Evolutionary conservation across 2,113 vertebrate species (phyloP).

Genomic region (Labrus mixtus): DNA sequence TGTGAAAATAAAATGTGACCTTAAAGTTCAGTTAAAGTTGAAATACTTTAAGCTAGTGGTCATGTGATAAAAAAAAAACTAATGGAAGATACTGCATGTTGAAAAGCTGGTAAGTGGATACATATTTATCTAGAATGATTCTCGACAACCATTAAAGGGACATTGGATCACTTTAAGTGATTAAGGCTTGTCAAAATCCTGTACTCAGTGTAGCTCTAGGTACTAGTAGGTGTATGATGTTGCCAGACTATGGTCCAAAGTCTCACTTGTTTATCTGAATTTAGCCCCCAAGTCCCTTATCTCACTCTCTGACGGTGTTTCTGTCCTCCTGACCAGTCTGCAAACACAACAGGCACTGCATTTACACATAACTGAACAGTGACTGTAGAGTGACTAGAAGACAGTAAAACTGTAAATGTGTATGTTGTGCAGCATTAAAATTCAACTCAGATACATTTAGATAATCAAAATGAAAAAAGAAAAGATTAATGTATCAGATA

Average conservation of each 20-base stretch:
- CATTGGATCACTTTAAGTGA: no score
- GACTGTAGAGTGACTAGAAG: not conserved
- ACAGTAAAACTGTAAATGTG: not conserved
- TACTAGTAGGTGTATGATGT: not conserved
- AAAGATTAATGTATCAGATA: slow-evolving; percentile 27
- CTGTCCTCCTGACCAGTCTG: slow-evolving; percentile 15
- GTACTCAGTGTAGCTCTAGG: no score
- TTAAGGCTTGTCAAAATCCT: no score
- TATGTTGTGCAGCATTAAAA: not conserved
- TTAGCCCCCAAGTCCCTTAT: slow-evolving; percentile 17
- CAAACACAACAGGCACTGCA: slow-evolving; percentile 22
- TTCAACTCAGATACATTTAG: not conserved
- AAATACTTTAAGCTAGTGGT: no score
- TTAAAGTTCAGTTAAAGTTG: not conserved
- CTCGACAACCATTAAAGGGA: no score
- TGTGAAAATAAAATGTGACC: not conserved
- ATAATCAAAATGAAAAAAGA: slow-evolving; percentile 8
- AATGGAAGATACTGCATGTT: no score
- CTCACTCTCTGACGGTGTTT: slow-evolving; percentile 29
- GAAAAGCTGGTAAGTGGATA: no score
- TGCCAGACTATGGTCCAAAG: not conserved
- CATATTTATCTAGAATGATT: no score
- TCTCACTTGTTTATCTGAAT: not conserved
- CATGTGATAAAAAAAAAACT: no score
- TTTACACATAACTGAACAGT: slow-evolving; percentile 15